phyloP scores from a whole-genome alignment of 2,113 vertebrate genomes.

The Oncorhynchus masou region DNA sequence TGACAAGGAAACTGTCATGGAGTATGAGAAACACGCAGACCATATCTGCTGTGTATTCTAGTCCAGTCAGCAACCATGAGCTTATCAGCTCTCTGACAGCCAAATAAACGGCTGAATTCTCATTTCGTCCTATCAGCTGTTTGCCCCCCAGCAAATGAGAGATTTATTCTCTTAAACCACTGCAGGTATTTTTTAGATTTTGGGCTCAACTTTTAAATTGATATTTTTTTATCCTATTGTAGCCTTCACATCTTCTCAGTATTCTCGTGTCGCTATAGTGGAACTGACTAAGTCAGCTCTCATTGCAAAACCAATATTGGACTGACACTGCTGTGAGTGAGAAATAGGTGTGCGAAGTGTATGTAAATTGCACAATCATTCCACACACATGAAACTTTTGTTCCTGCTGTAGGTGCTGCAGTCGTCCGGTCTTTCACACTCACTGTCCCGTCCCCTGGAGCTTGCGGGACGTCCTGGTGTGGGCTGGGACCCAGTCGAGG shows the following conservation, averaged over 20 bases:
- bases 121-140: constrained; percentile 14
- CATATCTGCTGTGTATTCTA: background rate
- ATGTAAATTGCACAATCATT: too few species aligned
- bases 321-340: too few species aligned
- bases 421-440: constrained; percentile 68
- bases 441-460: constrained; percentile 81
- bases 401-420: constrained; percentile 52
- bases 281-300: background rate
- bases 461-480: constrained; percentile 62
- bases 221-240: constrained; percentile 11
- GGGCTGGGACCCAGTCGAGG: constrained; percentile 51
- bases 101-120: constrained; percentile 24
- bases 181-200: constrained; percentile 7
- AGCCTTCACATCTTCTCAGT: background rate
- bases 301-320: background rate
- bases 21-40: background rate
- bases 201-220: constrained; percentile 17
- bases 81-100: constrained; percentile 19
- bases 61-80: background rate
- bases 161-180: constrained; percentile 26
- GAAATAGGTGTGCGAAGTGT: too few species aligned
- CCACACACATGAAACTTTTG: background rate
- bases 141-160: constrained; percentile 16
- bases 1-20: too few species aligned
- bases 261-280: background rate